These are phyloP conservation scores for Centropus bengalensis DNA, from an alignment of 2,113 vertebrate species.

Conservation along the genomic window DNA sequence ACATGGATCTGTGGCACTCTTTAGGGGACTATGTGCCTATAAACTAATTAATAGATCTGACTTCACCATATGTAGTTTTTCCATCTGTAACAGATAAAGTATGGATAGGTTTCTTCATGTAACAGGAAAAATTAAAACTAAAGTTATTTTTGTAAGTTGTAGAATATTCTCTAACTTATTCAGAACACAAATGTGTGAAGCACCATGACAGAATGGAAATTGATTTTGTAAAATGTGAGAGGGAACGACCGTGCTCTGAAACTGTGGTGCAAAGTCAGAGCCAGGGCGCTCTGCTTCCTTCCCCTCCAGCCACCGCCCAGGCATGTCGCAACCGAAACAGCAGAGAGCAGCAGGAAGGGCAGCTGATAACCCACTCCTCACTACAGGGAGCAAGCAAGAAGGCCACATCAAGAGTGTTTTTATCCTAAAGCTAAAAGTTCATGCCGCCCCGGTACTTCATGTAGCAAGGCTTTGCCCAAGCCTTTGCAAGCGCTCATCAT, in stretches of 20 bases:
- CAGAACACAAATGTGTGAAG: slow-evolving; percentile 77
- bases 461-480: neutral
- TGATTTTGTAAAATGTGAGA: slow-evolving; percentile 81
- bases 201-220: slow-evolving; percentile 82
- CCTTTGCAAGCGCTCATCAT: neutral
- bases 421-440: neutral
- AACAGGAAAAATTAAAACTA: slow-evolving; percentile 77
- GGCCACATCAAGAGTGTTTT: neutral
- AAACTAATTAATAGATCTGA: slow-evolving; percentile 71
- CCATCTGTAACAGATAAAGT: slow-evolving; percentile 73
- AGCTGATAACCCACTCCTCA: neutral
- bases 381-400: neutral
- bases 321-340: neutral
- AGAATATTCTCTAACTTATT: slow-evolving; percentile 79
- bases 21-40: slow-evolving; percentile 59
- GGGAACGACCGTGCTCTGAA: slow-evolving; percentile 62
- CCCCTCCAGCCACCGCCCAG: neutral
- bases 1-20: slow-evolving; percentile 68
- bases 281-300: slow-evolving; percentile 6
- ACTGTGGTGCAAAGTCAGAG: slow-evolving; percentile 74
- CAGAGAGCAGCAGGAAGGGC: neutral
- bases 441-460: accelerated
- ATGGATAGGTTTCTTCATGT: slow-evolving; percentile 76
- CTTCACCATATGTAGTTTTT: slow-evolving; percentile 72
- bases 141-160: slow-evolving; percentile 78